Evolutionary conservation across 2,888 invertebrate species (phyloP), one percentile per base, ranked within the genome.

Genomic region (Reticulitermes lucifugus): DNA sequence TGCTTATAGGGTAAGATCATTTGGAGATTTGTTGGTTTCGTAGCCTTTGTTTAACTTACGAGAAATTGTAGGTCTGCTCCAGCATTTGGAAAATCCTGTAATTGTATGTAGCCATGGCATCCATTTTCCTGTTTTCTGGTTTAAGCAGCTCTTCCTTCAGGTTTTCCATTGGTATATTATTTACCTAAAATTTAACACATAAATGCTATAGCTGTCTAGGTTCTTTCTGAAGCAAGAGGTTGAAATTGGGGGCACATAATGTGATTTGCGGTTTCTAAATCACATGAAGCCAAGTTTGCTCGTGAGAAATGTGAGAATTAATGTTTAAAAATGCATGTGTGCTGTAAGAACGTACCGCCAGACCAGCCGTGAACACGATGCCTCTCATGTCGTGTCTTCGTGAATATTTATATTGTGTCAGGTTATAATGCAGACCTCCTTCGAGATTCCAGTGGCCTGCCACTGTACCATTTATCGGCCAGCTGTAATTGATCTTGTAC

Each of bases 351-450:
- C 84, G 60, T 55, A 84, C 84, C 51, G 79, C 79, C 29, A 84
- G 46, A 9, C 84, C 84, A 9, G 84, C 79, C 3, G 35, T 73
- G 18, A 84, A 43, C n/a, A 65, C 25, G 29, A 84, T 79, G 35
- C 84, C 84, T n/a, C 51, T 60, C 60, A 84, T 65, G 46, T 84
- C 84, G 22, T 70, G 60, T 5, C 84, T 12, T 29, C 89, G 88
- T 25, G 87, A 84, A 75, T 90, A 90, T 85, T 90, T 90, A 85
- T 89, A 89, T 84, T 89, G 88, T 46, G 86, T 88, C 7, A 89
- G 86, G 29, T 85, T 84, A 35, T 88, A 86, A 1, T 82, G 87
- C 9, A 89, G 84, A 25, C 89, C 89, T 29, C 87, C 83, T 3
- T 85, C 43, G 9, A 46, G 5, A 59, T 83, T 86, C 89, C 89